These are phyloP conservation scores for Syritta pipiens DNA, from an alignment of 2,888 invertebrate genomes.

Conservation along the genomic window DNA sequence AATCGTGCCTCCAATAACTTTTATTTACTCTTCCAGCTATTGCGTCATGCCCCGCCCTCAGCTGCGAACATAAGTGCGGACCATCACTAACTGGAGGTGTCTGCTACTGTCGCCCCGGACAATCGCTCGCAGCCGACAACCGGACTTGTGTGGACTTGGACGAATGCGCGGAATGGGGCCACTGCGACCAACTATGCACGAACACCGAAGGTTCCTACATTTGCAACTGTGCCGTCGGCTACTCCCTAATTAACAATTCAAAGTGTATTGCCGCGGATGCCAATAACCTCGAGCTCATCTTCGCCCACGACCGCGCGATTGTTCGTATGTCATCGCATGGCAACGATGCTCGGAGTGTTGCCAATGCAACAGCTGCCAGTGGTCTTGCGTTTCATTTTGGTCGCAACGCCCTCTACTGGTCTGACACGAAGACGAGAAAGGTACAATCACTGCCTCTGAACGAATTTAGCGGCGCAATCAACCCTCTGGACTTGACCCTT, in stretches of 20 bases:
- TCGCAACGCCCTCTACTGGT: conserved; percentile 91
- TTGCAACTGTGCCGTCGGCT: conserved; percentile 91
- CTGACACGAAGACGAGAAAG: conserved; percentile 92
- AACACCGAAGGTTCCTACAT: conserved; percentile 92
- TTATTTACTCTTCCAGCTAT: conserved; percentile 82
- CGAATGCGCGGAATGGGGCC: conserved; percentile 95
- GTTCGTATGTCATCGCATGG: conserved; percentile 86
- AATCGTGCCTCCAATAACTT: not conserved
- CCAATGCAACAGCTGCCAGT: conserved; percentile 91
- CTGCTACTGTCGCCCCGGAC: conserved; percentile 93
- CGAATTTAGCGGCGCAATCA: conserved; percentile 79
- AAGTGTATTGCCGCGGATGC: conserved; percentile 84
- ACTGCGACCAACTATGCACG: conserved; percentile 95
- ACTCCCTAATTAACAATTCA: conserved; percentile 82
- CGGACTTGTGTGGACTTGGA: conserved; percentile 94
- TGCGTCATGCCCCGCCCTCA: conserved; percentile 89
- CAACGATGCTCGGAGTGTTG: conserved; percentile 82
- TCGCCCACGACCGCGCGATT: conserved; percentile 86
- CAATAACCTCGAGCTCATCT: conserved; percentile 83
- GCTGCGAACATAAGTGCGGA: conserved; percentile 95
- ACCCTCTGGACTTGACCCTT: conserved; percentile 84
- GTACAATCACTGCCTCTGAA: conserved; percentile 81
- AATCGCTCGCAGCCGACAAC: conserved; percentile 89
- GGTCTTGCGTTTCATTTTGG: conserved; percentile 92
- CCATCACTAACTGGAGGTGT: conserved; percentile 93